Conservation (phyloP, 2,113 vertebrate species). For the Lutjanus erythropterus region DNA sequence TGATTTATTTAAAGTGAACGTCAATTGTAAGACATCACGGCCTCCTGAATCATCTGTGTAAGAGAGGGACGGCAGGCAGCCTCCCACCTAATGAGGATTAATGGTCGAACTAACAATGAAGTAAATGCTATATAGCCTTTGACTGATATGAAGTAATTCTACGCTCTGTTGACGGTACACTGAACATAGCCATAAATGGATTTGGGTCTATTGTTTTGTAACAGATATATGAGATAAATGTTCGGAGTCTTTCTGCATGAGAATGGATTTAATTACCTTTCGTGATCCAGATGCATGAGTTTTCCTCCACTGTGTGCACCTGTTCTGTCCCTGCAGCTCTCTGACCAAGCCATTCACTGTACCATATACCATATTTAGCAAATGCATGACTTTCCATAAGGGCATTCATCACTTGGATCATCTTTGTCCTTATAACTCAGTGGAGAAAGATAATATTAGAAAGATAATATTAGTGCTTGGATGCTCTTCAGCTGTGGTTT, state of each 20-base stretch:
- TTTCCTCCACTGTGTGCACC: conserved; percentile 38
- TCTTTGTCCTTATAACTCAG: conserved; percentile 56
- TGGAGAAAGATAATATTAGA: conserved; percentile 50
- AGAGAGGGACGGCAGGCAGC: conserved; percentile 10
- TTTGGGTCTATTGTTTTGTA: conserved; percentile 33
- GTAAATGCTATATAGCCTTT: conserved; percentile 5
- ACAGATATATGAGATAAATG: conserved; percentile 25
- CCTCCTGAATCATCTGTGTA: conserved; percentile 4
- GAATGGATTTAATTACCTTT: conserved; percentile 33
- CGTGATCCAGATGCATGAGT: conserved; percentile 28
- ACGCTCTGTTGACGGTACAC: conserved; percentile 15
- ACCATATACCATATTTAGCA: conserved; percentile 61
- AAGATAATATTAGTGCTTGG: conserved; percentile 62
- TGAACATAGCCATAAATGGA: conserved; percentile 8
- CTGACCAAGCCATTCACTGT: conserved; percentile 41
- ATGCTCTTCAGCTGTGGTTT: conserved; percentile 60
- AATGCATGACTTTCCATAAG: conserved; percentile 40
- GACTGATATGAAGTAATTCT: conserved; percentile 27
- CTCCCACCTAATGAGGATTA: conserved; percentile 54
- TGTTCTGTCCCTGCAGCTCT: conserved; percentile 51
- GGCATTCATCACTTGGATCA: conserved; percentile 62
- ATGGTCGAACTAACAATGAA: conserved; percentile 23
- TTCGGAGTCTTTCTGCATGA: conserved; percentile 17
- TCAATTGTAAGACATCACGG: not conserved
- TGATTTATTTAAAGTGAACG: conserved; percentile 27